These are phyloP conservation scores for Sebastes steindachneri DNA, from an alignment of 2,797 vertebrate genomes.

Conservation along the genomic window DNA sequence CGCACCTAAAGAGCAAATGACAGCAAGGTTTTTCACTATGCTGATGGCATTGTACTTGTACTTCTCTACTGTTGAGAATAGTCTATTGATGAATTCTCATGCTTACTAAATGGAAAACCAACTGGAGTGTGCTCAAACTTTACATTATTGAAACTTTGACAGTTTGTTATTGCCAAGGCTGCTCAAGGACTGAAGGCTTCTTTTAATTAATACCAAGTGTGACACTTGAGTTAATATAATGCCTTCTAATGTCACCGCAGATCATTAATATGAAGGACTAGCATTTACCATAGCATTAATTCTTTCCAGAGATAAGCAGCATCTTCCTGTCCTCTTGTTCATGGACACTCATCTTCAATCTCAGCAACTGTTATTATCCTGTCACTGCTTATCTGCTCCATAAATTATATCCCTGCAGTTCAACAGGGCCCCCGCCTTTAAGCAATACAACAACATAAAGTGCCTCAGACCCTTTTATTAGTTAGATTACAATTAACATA, in stretches of 20 bases:
- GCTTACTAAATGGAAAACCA: conserved; percentile 20
- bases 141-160: not conserved
- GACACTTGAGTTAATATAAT: conserved; percentile 29
- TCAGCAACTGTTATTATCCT: conserved; percentile 17
- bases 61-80: conserved; percentile 27
- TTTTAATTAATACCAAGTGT: conserved; percentile 23
- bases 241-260: conserved; percentile 26
- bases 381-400: conserved; percentile 11
- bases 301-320: conserved; percentile 8
- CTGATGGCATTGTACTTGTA: not conserved
- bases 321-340: conserved; percentile 21
- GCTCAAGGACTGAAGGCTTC: not conserved
- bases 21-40: conserved; percentile 20
- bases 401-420: conserved; percentile 1
- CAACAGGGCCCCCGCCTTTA: not conserved
- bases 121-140: conserved; percentile 8
- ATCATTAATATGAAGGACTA: conserved; percentile 28
- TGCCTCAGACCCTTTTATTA: not conserved
- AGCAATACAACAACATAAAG: not conserved
- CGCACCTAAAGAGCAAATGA: conserved; percentile 10
- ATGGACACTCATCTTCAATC: conserved; percentile 33
- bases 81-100: conserved; percentile 10
- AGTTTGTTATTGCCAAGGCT: not conserved
- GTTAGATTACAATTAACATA: not conserved
- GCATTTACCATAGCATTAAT: conserved; percentile 28